Conservation (phyloP, 2,113 vertebrate species). For the Labeo rohita region DNA sequence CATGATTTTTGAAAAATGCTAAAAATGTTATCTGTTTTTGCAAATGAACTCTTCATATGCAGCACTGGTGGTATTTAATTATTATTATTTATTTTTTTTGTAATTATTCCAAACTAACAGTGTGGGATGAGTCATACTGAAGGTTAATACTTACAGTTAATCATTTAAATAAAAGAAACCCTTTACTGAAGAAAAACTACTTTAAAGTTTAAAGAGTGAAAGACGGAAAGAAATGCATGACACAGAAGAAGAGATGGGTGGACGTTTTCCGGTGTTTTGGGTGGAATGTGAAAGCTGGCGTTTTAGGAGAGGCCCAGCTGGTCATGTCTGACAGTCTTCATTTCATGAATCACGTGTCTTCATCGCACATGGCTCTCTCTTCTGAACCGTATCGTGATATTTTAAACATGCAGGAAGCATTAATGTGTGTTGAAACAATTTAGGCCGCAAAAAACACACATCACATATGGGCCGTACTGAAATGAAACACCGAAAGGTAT, state of each 20-base stretch:
- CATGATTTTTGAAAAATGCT: too few relatives aligned
- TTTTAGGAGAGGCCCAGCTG: slow-evolving; percentile 50
- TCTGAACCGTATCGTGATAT: background rate
- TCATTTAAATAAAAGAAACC: background rate
- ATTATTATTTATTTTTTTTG: too few relatives aligned
- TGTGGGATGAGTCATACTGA: background rate
- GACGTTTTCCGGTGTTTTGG: slow-evolving; percentile 58
- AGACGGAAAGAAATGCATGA: slow-evolving; percentile 28
- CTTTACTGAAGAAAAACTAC: background rate
- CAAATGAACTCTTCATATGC: too few relatives aligned
- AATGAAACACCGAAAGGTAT: slow-evolving; percentile 12
- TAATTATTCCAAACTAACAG: too few relatives aligned
- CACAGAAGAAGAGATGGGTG: slow-evolving; percentile 35
- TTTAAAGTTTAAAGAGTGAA: background rate
- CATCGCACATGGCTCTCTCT: background rate
- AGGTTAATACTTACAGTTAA: background rate
- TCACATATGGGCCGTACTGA: background rate
- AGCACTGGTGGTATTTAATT: too few relatives aligned
- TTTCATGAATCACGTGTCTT: slow-evolving; percentile 40
- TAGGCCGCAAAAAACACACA: background rate
- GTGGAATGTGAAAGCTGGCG: slow-evolving; percentile 51
- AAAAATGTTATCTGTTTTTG: too few relatives aligned
- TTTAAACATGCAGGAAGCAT: slow-evolving; percentile 32
- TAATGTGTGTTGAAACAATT: slow-evolving; percentile 11
- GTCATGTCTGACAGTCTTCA: slow-evolving; percentile 50